Conservation (phyloP, 2,113 vertebrate species). For the Neotragus pygmaeus region DNA sequence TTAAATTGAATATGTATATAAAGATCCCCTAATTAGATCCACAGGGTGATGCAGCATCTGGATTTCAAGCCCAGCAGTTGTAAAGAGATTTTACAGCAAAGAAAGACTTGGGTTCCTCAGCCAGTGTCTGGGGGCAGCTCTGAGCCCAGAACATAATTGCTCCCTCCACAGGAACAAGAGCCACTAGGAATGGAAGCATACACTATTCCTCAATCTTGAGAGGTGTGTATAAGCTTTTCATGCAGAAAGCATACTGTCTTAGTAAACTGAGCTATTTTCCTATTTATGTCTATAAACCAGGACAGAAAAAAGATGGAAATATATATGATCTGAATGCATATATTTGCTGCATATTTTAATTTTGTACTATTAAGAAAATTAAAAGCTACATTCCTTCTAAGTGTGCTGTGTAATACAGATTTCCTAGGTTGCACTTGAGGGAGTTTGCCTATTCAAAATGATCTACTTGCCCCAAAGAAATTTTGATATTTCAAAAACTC, state of each 20-base stretch:
- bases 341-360: not conserved
- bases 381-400: not conserved
- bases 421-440: not conserved
- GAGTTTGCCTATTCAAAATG: not conserved
- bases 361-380: not conserved
- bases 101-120: not conserved
- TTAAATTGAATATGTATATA: not conserved
- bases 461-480: not conserved
- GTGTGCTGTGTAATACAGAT: not conserved
- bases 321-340: not conserved
- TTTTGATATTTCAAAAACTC: not conserved
- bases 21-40: not conserved
- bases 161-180: not conserved
- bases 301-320: not conserved
- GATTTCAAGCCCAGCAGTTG: not conserved
- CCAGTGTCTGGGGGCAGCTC: fast-evolving
- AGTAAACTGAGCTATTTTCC: not conserved
- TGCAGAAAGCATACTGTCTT: not conserved
- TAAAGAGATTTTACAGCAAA: not conserved
- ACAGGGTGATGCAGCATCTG: not conserved
- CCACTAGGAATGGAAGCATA: not conserved
- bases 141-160: not conserved
- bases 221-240: not conserved
- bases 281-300: not conserved
- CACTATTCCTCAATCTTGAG: not conserved